Base-by-base conservation (phyloP, 2,888 invertebrate species). In the Abscondita cerata region DNA sequence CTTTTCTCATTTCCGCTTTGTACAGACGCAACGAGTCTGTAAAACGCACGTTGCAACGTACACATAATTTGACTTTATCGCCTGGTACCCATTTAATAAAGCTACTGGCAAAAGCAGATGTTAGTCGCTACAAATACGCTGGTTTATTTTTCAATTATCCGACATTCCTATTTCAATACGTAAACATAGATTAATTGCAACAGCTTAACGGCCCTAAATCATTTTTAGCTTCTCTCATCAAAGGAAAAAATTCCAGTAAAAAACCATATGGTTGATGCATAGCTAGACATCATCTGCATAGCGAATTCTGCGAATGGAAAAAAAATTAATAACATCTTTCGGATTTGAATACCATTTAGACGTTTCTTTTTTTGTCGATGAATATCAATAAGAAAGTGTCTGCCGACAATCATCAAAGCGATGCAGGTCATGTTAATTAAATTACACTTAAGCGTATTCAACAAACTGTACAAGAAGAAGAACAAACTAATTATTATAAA, bases 1-100 rank as follows among this genome's bases (percentile, higher is more conserved):
- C 57, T 62, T 62, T 62, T 36, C 62, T 62, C 62, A 50, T 62
- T 62, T 62, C 62, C 62, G 62, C 48, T 62, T 62, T 50, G 40
- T 50, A 58, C 41, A 41, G 48, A 52, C 52, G 48, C 56, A 52
- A 48, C 50, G 48, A 38, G 11, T 55, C 46, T 59, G 52, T 54
- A 36, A 47, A 48, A 52, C 56, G 56, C 61, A 62, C 61, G 56
- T 57, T 62, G 61, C 56, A 25, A 6, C 25, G 25, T 25, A 62
- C 61, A 52, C 52, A 52, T 62, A 56, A 62, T 62, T 62, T 57
- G 56, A 62, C 51, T 62, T 62, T 56, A 57, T 62, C 61, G 61
- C 52, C 41, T 62, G 47, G 56, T 47, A 52, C 46, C 46, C 20
- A 56, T 56, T 62, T 62, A 62, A 57, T 62, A 56, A n/a, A 61